These are phyloP conservation scores for Gambelia wislizenii DNA, from an alignment of 2,797 vertebrate genomes.

Conservation along the genomic window DNA sequence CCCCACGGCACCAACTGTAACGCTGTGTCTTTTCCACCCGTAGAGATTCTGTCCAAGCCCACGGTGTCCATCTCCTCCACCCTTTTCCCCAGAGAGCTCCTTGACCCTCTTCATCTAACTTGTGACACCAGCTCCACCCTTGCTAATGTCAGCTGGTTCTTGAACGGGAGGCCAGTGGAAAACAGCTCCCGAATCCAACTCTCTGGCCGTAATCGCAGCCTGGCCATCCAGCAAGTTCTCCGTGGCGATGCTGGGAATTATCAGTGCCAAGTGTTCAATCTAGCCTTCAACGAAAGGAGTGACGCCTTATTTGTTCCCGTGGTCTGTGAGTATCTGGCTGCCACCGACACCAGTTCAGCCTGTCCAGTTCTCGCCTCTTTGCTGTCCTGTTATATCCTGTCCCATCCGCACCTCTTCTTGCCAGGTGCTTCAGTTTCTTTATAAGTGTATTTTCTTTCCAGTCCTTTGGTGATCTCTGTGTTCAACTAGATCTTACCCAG, in stretches of 20 bases:
- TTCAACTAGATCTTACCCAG: not conserved
- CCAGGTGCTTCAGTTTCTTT: not conserved
- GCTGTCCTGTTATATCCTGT: not conserved
- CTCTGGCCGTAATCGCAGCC: not conserved
- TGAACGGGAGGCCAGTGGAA: fast-evolving
- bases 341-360: not conserved
- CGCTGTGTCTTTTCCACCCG: not conserved
- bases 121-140: not conserved
- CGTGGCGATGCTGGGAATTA: not conserved
- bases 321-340: constrained; percentile 50
- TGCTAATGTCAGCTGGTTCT: not conserved
- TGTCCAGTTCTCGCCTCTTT: not conserved
- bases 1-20: not conserved
- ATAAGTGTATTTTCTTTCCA: not conserved
- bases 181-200: not conserved
- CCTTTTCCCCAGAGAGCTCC: not conserved
- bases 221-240: not conserved
- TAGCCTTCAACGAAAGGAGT: fast-evolving
- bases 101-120: not conserved
- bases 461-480: not conserved
- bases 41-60: not conserved
- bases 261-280: not conserved
- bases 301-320: not conserved
- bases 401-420: not conserved
- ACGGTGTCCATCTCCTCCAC: not conserved